A percentile compares a stretch with the other conserved stretches of the same genome.
Evolutionary conservation across 1,140 invertebrate species (phyloP).

Genomic region (Armadillidium nasatum): DNA sequence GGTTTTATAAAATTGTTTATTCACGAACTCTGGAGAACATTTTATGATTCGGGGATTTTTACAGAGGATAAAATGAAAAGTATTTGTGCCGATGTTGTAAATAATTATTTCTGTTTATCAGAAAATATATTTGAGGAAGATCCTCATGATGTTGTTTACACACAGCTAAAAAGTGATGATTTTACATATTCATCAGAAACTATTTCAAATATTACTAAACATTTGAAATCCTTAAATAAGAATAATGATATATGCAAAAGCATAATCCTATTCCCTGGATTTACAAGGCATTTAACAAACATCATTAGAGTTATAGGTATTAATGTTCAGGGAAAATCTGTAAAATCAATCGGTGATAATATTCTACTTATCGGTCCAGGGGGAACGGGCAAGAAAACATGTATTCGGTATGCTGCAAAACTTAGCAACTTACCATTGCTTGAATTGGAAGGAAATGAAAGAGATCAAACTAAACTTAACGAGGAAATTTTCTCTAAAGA

Average conservation of each 20-base stretch:
- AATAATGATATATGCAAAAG: no score
- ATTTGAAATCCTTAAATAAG: no score
- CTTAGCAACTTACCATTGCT: background rate
- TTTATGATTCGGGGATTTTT: background rate
- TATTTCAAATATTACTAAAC: background rate
- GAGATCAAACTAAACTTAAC: background rate
- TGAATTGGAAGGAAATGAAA: background rate
- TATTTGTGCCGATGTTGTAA: background rate
- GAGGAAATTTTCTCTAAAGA: background rate
- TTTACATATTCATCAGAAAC: background rate
- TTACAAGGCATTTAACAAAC: background rate
- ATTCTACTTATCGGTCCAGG: background rate
- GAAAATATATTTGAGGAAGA: background rate
- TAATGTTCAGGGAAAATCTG: background rate
- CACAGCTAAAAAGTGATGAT: background rate
- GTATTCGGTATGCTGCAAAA: background rate
- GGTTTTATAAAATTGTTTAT: background rate
- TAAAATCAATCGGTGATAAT: background rate
- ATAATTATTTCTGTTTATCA: constrained; percentile 7
- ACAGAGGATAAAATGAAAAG: background rate
- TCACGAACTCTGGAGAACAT: background rate
- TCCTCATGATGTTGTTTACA: background rate
- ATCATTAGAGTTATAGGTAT: background rate
- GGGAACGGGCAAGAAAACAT: background rate
- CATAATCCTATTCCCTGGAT: background rate